Percentiles rank a stretch among this genome's conserved stretches.
Evolutionary conservation across 2,113 vertebrate species (phyloP).

Genomic region (crab-eating macaque (Macaca fascicularis)): T2T-MFA8v1.1 NC_088376.1:168539001-168539500

Average conservation of each 20-base stretch:
- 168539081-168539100: background rate
- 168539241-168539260: conserved; percentile 78
- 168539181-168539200: conserved; percentile 65
- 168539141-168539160: conserved; percentile 37
- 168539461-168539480: background rate
- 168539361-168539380: conserved; percentile 69
- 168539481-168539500: conserved; percentile 57
- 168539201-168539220: conserved; percentile 75
- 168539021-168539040: background rate
- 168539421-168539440: conserved; percentile 65
- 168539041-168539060: background rate
- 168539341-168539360: conserved; percentile 71
- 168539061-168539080: background rate
- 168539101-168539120: background rate
- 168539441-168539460: conserved; percentile 66
- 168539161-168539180: conserved; percentile 46
- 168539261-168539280: conserved; percentile 80
- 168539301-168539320: conserved; percentile 79
- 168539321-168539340: conserved; percentile 79
- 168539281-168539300: conserved; percentile 73
- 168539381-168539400: conserved; percentile 74
- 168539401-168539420: conserved; percentile 34
- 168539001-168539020: background rate
- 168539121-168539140: background rate
- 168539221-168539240: conserved; percentile 66